A percentile compares a stretch with the other conserved stretches of the same genome.
These are phyloP conservation scores for Tenebrio molitor DNA, from an alignment of 1,140 invertebrate genomes.

Conservation along the genomic window DNA sequence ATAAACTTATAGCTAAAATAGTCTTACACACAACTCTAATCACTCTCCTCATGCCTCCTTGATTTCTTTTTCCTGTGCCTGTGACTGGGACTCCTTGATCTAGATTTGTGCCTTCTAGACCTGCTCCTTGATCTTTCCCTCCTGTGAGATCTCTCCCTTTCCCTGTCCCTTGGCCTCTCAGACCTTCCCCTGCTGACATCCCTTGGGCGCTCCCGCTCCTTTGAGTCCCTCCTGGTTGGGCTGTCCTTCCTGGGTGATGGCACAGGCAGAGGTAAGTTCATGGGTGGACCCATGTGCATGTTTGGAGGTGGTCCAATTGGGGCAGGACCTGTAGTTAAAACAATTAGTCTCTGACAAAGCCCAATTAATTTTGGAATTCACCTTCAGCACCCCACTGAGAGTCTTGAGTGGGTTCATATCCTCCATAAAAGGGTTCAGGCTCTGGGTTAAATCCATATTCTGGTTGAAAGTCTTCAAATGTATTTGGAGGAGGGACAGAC, in stretches of 20 bases:
- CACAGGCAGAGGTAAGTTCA: conserved; percentile 56
- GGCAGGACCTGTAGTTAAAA: conserved; percentile 68
- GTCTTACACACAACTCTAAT: conserved; percentile 45
- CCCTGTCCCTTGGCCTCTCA: conserved; percentile 67
- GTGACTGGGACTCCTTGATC: conserved; percentile 74
- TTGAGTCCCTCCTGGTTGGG: conserved; percentile 48
- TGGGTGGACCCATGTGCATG: conserved; percentile 65
- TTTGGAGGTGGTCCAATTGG: conserved; percentile 49
- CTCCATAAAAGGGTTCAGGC: conserved; percentile 78
- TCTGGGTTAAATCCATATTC: conserved; percentile 71
- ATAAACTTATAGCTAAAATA: background rate
- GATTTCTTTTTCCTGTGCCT: conserved; percentile 72
- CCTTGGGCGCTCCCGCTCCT: conserved; percentile 65
- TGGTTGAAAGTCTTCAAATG: conserved; percentile 71
- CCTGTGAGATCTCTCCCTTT: conserved; percentile 69
- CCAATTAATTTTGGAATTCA: conserved; percentile 71
- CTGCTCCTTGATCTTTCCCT: conserved; percentile 70
- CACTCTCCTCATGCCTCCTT: conserved; percentile 64
- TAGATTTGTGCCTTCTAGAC: conserved; percentile 72
- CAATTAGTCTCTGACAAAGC: conserved; percentile 75
- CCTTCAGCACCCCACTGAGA: conserved; percentile 75
- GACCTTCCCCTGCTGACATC: conserved; percentile 67
- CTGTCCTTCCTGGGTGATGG: conserved; percentile 52
- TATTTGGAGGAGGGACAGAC: conserved; percentile 75
- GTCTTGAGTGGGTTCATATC: conserved; percentile 81